Percentiles rank a stretch among this genome's conserved stretches.
Evolutionary conservation across 2,888 invertebrate genomes (phyloP).

Genomic region (Ormia ochracea): DNA sequence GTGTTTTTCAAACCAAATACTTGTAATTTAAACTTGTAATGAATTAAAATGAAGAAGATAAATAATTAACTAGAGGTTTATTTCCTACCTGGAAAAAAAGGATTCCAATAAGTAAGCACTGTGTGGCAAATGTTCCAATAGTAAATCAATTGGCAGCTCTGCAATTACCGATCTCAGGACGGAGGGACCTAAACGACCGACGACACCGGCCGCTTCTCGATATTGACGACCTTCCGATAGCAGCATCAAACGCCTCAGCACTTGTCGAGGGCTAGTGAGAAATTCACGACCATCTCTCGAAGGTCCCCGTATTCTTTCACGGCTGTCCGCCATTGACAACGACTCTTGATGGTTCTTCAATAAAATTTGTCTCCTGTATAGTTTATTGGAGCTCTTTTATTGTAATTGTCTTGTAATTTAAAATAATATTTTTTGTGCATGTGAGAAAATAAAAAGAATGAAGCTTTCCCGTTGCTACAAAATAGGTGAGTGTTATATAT

Average conservation of each 20-base stretch:
- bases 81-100: conserved; percentile 82
- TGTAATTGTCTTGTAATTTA: conserved; percentile 1
- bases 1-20: too few relatives aligned
- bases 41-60: too few relatives aligned
- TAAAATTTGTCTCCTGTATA: conserved; percentile 70
- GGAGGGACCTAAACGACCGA: conserved; percentile 87
- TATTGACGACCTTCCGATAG: conserved; percentile 92
- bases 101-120: conserved; percentile 92
- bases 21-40: too few relatives aligned
- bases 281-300: conserved; percentile 79
- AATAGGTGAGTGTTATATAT: conserved; percentile 40
- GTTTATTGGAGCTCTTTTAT: conserved; percentile 26
- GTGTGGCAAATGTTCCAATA: conserved; percentile 93
- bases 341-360: conserved; percentile 72
- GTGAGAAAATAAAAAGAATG: background rate
- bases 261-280: conserved; percentile 83
- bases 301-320: conserved; percentile 84
- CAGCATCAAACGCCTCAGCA: conserved; percentile 84
- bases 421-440: background rate
- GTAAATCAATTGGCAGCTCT: conserved; percentile 89
- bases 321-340: conserved; percentile 82
- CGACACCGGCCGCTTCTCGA: conserved; percentile 91
- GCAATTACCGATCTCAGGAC: conserved; percentile 86
- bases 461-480: conserved; percentile 18
- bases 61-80: too few relatives aligned